A percentile compares a stretch with the other conserved stretches of the same genome.
Conservation (phyloP, 2,113 vertebrate species). For the Felis chaus region DNA sequence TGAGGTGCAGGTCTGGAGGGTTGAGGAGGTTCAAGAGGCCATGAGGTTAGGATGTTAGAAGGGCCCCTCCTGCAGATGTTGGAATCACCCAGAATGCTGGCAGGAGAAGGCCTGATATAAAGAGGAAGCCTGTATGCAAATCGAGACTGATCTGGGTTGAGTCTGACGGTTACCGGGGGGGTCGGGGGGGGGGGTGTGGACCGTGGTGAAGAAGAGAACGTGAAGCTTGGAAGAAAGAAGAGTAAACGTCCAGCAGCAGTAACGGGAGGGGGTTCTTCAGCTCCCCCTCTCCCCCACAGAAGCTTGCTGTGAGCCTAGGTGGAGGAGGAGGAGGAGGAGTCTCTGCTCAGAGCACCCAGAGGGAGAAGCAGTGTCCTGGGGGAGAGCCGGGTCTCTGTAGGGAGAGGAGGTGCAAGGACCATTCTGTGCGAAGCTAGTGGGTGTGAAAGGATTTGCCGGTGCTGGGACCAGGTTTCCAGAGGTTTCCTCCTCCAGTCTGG, state of each 20-base stretch:
- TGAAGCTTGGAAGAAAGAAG: neutral
- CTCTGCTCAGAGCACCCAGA: neutral
- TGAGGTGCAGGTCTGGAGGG: neutral
- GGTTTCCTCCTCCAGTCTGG: neutral
- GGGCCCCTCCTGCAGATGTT: neutral
- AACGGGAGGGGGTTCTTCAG: neutral
- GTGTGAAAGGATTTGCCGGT: neutral
- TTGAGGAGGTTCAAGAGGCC: neutral
- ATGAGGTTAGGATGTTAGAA: neutral
- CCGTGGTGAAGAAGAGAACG: neutral
- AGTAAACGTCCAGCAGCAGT: neutral
- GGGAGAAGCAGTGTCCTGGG: neutral
- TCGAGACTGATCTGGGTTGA: neutral
- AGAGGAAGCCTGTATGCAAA: neutral
- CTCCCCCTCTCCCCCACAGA: neutral
- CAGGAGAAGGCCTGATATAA: neutral
- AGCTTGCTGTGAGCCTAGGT: neutral
- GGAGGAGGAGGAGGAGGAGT: neutral
- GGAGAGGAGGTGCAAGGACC: neutral
- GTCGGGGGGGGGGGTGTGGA: fast-evolving
- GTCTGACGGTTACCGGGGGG: neutral
- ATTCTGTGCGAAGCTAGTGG: neutral
- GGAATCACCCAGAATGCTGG: neutral
- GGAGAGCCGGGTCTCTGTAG: neutral
- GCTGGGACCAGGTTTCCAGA: neutral